These are phyloP conservation scores for Cirrhinus mrigala DNA, from an alignment of 2,797 vertebrate genomes.

Conservation along the genomic window DNA sequence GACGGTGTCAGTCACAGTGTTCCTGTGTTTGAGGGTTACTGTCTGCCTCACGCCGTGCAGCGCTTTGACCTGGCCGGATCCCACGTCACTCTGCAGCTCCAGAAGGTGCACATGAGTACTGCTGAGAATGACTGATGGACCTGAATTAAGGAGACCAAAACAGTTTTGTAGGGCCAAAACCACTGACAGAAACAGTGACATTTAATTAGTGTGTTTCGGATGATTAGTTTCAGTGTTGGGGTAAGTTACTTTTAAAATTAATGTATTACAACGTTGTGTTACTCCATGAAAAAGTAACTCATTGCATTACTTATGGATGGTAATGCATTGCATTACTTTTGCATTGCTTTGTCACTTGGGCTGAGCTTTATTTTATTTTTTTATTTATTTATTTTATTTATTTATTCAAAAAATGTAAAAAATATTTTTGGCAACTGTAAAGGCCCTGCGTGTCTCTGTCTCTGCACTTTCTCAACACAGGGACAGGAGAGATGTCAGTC, in stretches of 20 bases:
- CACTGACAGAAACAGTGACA: neutral
- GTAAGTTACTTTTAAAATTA: neutral
- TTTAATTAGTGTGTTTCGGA: neutral
- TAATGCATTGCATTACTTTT: too few species aligned
- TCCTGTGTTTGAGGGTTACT: conserved; percentile 81
- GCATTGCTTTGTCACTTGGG: neutral
- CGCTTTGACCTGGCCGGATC: conserved; percentile 77
- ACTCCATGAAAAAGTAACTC: neutral
- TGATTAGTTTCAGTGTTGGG: neutral
- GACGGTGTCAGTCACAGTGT: conserved; percentile 81
- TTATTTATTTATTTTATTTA: too few species aligned
- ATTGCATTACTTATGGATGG: neutral
- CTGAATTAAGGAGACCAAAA: neutral
- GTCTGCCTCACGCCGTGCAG: conserved; percentile 79
- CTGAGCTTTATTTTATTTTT: neutral
- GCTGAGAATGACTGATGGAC: too few species aligned
- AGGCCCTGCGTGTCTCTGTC: too few species aligned
- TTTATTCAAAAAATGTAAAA: too few species aligned
- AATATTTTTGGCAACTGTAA: too few species aligned
- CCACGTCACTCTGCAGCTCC: conserved; percentile 78
- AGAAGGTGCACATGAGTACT: conserved; percentile 67
- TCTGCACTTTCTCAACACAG: too few species aligned
- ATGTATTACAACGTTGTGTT: neutral
- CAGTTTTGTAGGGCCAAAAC: neutral
- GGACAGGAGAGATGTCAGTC: too few species aligned